Percentiles rank a stretch among this genome's conserved stretches.
Conservation (phyloP, 2,113 vertebrate species). For the Paradoxurus hermaphroditus region DNA sequence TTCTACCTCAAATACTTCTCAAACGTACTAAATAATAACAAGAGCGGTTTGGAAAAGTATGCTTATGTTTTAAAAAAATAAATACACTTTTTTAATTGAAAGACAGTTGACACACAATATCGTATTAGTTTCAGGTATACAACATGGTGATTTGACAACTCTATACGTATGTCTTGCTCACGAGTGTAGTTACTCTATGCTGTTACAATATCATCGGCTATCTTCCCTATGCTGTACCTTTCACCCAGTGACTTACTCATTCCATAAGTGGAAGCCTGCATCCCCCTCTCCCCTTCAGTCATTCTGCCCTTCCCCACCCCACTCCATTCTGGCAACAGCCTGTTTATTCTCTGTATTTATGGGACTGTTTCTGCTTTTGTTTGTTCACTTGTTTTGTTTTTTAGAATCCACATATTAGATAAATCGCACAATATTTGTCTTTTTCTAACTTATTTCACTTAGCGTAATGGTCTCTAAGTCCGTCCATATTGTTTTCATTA, state of each 20-base stretch:
- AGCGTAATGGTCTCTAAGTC: not conserved
- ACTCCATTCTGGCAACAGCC: not conserved
- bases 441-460: not conserved
- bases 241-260: not conserved
- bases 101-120: not conserved
- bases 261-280: not conserved
- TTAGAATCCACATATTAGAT: not conserved
- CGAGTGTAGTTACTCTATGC: not conserved
- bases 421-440: not conserved
- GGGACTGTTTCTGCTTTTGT: not conserved
- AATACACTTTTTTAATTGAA: not conserved
- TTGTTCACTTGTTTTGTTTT: not conserved
- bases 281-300: not conserved
- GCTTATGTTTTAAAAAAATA: not conserved
- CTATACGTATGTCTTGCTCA: not conserved
- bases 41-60: not conserved
- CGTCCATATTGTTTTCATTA: not conserved
- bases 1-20: not conserved
- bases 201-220: not conserved
- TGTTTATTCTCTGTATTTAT: not conserved
- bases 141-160: not conserved
- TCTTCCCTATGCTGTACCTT: not conserved
- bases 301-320: not conserved
- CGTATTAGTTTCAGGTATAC: not conserved
- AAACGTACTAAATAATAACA: not conserved